phyloP scores from a whole-genome alignment of 2,888 invertebrate genomes.

The Cheilosia urbana region DNA sequence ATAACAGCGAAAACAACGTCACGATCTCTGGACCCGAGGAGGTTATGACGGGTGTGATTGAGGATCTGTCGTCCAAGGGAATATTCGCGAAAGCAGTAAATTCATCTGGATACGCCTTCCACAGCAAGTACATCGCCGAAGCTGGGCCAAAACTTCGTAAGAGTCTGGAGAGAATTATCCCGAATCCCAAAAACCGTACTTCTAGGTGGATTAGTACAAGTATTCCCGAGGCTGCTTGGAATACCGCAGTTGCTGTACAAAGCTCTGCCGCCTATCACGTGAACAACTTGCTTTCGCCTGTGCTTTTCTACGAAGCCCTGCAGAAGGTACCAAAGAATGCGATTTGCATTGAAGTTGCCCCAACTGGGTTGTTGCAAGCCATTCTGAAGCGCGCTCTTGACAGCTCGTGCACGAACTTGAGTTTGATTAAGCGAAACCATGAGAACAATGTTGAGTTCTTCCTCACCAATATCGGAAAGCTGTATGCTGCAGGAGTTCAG shows the following conservation, averaged over 20 bases:
- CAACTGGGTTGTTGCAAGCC: constrained; percentile 96
- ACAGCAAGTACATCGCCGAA: constrained; percentile 94
- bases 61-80: constrained; percentile 88
- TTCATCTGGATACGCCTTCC: constrained; percentile 96
- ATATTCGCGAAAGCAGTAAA: constrained; percentile 94
- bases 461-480: constrained; percentile 91
- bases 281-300: constrained; percentile 97
- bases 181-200: constrained; percentile 91
- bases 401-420: constrained; percentile 89
- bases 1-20: constrained; percentile 97
- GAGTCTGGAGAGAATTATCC: constrained; percentile 92
- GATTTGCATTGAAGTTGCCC: constrained; percentile 96
- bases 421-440: constrained; percentile 93
- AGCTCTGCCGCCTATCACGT: constrained; percentile 98
- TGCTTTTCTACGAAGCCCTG: constrained; percentile 95
- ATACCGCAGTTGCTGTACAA: constrained; percentile 88
- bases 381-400: constrained; percentile 94
- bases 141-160: constrained; percentile 92
- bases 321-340: constrained; percentile 94
- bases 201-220: constrained; percentile 96
- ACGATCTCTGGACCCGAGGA: constrained; percentile 95
- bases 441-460: constrained; percentile 90
- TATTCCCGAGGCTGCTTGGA: constrained; percentile 94
- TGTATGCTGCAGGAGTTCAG: constrained; percentile 92
- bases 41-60: constrained; percentile 88